A percentile compares a stretch with the other conserved stretches of the same genome.
These are phyloP conservation scores for Lacanobia oleracea DNA, from an alignment of 2,888 invertebrate genomes.

Conservation along the genomic window DNA sequence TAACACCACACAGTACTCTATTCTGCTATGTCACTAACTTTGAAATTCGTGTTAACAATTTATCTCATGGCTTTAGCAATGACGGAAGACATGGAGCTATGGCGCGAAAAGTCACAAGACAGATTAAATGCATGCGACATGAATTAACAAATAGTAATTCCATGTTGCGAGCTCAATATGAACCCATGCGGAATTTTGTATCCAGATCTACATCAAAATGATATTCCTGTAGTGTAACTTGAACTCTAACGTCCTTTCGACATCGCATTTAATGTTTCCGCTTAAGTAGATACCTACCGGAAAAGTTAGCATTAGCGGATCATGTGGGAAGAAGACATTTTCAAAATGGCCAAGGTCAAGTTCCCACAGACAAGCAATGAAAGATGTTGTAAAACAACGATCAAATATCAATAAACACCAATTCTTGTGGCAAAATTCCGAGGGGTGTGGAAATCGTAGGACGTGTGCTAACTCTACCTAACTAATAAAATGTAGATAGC, in stretches of 20 bases:
- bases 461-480: constrained; percentile 3
- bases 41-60: constrained; percentile 22
- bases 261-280: constrained; percentile 42
- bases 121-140: constrained; percentile 12
- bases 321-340: constrained; percentile 52
- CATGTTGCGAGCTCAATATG: background rate
- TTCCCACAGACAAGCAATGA: constrained; percentile 34
- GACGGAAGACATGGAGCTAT: constrained; percentile 24
- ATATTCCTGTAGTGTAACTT: constrained; percentile 12
- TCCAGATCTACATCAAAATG: background rate
- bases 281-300: constrained; percentile 26
- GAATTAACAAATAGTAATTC: background rate
- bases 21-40: constrained; percentile 5
- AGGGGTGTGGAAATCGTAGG: constrained; percentile 25
- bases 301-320: constrained; percentile 21
- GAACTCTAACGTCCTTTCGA: constrained; percentile 41
- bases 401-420: constrained; percentile 57
- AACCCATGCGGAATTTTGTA: background rate
- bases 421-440: constrained; percentile 48
- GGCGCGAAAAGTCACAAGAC: constrained; percentile 7
- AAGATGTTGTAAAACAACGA: constrained; percentile 54
- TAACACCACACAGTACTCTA: constrained; percentile 29
- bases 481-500: background rate
- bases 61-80: constrained; percentile 1
- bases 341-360: constrained; percentile 42